Conservation (phyloP, 2,888 invertebrate species). For the Mesorhabditis belari region DNA sequence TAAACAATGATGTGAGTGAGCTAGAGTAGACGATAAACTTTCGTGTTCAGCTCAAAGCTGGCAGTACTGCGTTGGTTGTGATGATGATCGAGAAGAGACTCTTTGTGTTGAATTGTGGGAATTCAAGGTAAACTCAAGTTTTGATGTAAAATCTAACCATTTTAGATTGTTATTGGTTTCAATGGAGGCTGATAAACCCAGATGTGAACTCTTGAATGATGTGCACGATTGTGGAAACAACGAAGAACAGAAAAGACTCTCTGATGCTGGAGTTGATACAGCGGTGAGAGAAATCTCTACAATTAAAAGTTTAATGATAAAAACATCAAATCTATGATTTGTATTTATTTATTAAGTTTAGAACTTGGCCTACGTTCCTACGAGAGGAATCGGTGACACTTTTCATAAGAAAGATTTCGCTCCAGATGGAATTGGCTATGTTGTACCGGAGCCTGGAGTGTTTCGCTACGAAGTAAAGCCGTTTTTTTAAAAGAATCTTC, state of each 20-base stretch:
- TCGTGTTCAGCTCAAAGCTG: constrained; percentile 72
- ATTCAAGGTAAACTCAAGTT: constrained; percentile 10
- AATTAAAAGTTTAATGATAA: background rate
- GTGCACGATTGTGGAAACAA: constrained; percentile 8
- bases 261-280: too few relatives aligned
- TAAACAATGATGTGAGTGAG: background rate
- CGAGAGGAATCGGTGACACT: background rate
- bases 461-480: constrained; percentile 9
- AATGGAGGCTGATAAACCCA: constrained; percentile 1
- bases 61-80: constrained; percentile 75
- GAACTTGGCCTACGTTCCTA: background rate
- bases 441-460: constrained; percentile 17
- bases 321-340: background rate
- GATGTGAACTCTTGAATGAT: background rate
- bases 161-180: constrained; percentile 13
- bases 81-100: constrained; percentile 71
- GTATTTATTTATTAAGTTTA: background rate
- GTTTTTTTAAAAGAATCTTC: background rate
- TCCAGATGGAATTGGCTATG: background rate
- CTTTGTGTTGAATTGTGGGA: constrained; percentile 79
- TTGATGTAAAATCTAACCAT: constrained; percentile 8
- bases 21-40: constrained; percentile 50
- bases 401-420: background rate
- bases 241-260: constrained; percentile 2
- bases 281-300: background rate